A percentile compares a stretch with the other conserved stretches of the same genome.
Evolutionary conservation across 2,797 vertebrate genomes (phyloP).

Genomic region (Tenualosa thibaudeaui): DNA sequence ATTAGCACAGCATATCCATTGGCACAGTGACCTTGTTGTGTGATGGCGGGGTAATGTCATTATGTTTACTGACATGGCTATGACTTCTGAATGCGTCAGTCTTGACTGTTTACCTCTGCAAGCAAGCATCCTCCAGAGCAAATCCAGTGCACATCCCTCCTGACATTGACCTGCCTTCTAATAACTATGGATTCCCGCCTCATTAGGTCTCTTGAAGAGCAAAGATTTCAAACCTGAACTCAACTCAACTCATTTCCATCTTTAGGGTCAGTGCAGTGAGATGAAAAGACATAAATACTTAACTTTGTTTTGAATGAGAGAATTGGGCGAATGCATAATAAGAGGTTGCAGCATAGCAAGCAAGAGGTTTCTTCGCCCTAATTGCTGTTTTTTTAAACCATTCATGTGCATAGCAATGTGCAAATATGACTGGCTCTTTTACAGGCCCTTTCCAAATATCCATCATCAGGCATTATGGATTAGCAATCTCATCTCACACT

Average conservation of each 20-base stretch:
- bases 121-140: background rate
- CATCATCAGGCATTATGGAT: background rate
- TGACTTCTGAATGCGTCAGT: background rate
- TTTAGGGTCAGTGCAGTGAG: background rate
- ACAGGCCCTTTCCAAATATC: background rate
- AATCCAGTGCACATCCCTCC: background rate
- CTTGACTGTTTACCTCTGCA: background rate
- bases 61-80: constrained; percentile 39
- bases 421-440: background rate
- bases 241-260: background rate
- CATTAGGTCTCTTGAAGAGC: background rate
- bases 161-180: background rate
- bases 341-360: constrained; percentile 10
- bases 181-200: background rate
- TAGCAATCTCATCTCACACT: background rate
- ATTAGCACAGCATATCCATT: constrained; percentile 48
- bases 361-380: background rate
- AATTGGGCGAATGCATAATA: background rate
- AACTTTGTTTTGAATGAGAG: constrained; percentile 7
- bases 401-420: background rate
- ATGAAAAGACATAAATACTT: constrained; percentile 5
- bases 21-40: constrained; percentile 49
- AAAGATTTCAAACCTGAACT: background rate
- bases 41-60: constrained; percentile 23
- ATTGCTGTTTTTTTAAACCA: background rate